phyloP scores from a whole-genome alignment of 2,113 vertebrate genomes.

The Nothoprocta perdicaria region DNA sequence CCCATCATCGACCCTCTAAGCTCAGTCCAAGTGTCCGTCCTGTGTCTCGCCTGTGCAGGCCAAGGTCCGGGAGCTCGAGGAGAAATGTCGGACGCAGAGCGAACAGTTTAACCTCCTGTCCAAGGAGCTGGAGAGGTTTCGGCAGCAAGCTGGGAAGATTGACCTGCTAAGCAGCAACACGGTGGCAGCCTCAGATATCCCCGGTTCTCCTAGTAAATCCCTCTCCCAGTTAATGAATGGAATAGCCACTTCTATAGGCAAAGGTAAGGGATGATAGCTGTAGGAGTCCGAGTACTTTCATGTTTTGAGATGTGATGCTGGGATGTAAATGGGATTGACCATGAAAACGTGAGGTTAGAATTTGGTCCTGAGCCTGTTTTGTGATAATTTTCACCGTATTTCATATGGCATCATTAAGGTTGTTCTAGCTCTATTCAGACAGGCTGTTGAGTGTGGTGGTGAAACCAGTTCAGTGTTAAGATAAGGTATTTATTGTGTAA shows the following conservation, averaged over 20 bases:
- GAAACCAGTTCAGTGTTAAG: background rate
- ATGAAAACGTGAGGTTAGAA: background rate
- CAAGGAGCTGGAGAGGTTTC: conserved; percentile 91
- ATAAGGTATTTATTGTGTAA: accelerated
- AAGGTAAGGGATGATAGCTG: conserved; percentile 79
- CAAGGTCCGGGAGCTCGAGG: conserved; percentile 95
- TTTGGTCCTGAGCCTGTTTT: background rate
- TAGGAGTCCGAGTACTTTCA: background rate
- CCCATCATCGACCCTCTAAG: background rate
- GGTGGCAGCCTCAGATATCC: conserved; percentile 74
- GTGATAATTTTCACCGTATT: background rate
- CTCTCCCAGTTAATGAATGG: conserved; percentile 89
- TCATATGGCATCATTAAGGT: background rate
- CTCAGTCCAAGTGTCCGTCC: background rate
- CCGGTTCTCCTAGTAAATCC: conserved; percentile 82
- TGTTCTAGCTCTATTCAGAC: background rate
- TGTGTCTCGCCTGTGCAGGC: conserved; percentile 74
- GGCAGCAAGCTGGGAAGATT: conserved; percentile 89
- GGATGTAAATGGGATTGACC: background rate
- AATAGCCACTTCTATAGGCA: conserved; percentile 85
- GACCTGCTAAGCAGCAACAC: conserved; percentile 85
- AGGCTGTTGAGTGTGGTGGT: background rate
- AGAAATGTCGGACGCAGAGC: conserved; percentile 93
- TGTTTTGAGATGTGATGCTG: background rate
- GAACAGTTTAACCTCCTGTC: conserved; percentile 97